phyloP scores from a whole-genome alignment of 2,888 invertebrate species.

The Eulithis testata region DNA sequence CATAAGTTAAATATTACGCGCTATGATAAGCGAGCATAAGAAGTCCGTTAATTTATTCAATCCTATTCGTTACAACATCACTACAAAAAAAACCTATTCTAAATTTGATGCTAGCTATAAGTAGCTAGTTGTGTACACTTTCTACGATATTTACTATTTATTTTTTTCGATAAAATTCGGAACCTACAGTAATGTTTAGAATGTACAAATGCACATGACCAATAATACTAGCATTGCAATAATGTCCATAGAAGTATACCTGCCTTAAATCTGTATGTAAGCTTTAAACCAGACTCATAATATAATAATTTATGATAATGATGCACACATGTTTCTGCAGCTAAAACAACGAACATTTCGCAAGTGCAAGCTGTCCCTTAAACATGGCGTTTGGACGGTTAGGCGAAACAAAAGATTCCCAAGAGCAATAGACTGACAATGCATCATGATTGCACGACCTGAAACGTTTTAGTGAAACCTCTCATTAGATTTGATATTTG shows the following conservation, averaged over 20 bases:
- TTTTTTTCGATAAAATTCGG: background rate
- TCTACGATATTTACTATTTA: too few species aligned
- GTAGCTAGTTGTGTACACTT: too few species aligned
- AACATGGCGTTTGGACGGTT: slow-evolving; percentile 26
- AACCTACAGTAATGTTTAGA: too few species aligned
- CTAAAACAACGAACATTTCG: slow-evolving; percentile 28
- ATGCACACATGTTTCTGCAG: slow-evolving; percentile 32
- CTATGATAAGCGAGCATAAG: too few species aligned
- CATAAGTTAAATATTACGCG: background rate
- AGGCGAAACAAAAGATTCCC: slow-evolving; percentile 55
- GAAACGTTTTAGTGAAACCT: slow-evolving; percentile 60
- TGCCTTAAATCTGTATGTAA: slow-evolving; percentile 27
- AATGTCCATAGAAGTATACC: background rate
- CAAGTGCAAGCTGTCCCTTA: slow-evolving; percentile 29
- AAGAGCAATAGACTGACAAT: slow-evolving; percentile 63
- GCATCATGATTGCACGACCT: slow-evolving; percentile 56
- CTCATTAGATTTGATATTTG: slow-evolving; percentile 71
- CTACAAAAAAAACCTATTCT: too few species aligned
- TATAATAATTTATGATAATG: slow-evolving; percentile 42
- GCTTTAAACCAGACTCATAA: slow-evolving; percentile 19
- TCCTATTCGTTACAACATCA: too few species aligned
- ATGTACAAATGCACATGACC: background rate
- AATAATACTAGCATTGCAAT: slow-evolving; percentile 9
- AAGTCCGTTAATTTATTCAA: too few species aligned
- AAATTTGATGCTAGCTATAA: too few species aligned